Evolutionary conservation across 2,888 invertebrate species (phyloP).

Genomic region (Cacoxenus indagator): DNA sequence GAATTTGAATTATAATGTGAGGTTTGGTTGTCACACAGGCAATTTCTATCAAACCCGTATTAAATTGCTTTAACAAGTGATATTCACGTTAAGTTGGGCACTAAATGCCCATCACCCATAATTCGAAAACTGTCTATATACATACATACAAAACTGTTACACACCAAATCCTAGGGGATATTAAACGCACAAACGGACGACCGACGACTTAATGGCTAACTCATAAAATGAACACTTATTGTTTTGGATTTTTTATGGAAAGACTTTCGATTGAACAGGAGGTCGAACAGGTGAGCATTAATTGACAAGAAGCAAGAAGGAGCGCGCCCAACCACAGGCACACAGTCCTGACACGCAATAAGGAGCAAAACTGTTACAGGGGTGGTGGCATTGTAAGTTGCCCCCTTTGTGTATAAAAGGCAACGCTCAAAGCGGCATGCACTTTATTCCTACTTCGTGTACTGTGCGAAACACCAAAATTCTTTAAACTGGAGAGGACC

Average conservation of each 20-base stretch:
- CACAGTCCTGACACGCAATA: constrained; percentile 7
- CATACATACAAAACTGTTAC: neutral
- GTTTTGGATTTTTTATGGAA: neutral
- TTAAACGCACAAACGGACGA: neutral
- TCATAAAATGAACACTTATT: neutral
- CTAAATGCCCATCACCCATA: no score
- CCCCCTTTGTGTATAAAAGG: constrained; percentile 51
- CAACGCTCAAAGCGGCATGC: constrained; percentile 32
- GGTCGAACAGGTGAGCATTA: neutral
- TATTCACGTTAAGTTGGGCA: neutral
- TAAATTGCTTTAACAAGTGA: neutral
- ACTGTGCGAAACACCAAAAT: constrained; percentile 33
- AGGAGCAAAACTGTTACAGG: neutral
- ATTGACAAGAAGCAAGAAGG: constrained; percentile 13
- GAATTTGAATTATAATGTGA: no score
- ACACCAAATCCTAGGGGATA: constrained; percentile 6
- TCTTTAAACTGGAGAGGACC: neutral
- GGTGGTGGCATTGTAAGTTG: constrained; percentile 23
- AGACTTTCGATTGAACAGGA: no score
- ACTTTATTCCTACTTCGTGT: constrained; percentile 49
- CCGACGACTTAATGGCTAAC: neutral
- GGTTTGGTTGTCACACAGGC: no score
- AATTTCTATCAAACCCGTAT: neutral
- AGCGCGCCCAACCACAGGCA: no score
- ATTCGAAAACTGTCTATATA: neutral